These are phyloP conservation scores for Norana najaformis DNA, from an alignment of 2,888 invertebrate species.

Conservation along the genomic window DNA sequence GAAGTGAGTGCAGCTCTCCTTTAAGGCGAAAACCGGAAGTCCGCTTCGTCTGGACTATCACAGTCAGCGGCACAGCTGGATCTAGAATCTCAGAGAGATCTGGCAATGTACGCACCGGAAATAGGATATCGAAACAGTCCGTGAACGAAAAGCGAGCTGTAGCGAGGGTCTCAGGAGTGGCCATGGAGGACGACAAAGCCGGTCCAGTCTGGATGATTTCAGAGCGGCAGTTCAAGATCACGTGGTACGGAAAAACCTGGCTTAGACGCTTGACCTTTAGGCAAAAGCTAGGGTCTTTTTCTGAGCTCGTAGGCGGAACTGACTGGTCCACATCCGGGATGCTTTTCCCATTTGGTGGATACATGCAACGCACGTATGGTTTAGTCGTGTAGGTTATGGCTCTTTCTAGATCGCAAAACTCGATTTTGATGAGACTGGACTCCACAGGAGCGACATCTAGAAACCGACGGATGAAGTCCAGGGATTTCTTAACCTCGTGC, in stretches of 20 bases:
- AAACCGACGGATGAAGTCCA: neutral
- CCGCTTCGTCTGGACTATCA: neutral
- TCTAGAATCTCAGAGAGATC: slow-evolving; percentile 67
- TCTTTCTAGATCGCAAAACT: neutral
- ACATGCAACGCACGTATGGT: neutral
- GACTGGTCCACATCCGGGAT: neutral
- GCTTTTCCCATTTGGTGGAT: neutral
- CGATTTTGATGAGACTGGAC: neutral
- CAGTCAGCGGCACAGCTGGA: neutral
- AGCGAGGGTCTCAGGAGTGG: neutral
- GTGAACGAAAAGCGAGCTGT: neutral
- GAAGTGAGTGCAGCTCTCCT: slow-evolving; percentile 51
- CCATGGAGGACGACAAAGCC: slow-evolving; percentile 30
- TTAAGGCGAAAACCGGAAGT: slow-evolving; percentile 41
- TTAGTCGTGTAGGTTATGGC: neutral
- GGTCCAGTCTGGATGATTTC: slow-evolving; percentile 43
- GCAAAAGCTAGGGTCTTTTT: neutral
- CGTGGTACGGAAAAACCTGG: slow-evolving; percentile 49
- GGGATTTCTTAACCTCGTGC: neutral
- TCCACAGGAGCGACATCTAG: neutral
- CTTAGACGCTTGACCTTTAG: slow-evolving; percentile 38
- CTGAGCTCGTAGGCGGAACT: neutral
- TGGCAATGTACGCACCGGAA: slow-evolving; percentile 77
- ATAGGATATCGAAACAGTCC: slow-evolving; percentile 70
- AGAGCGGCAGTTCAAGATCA: slow-evolving; percentile 45